phyloP scores from a whole-genome alignment of 2,113 vertebrate species.

The Motacilla alba region DNA sequence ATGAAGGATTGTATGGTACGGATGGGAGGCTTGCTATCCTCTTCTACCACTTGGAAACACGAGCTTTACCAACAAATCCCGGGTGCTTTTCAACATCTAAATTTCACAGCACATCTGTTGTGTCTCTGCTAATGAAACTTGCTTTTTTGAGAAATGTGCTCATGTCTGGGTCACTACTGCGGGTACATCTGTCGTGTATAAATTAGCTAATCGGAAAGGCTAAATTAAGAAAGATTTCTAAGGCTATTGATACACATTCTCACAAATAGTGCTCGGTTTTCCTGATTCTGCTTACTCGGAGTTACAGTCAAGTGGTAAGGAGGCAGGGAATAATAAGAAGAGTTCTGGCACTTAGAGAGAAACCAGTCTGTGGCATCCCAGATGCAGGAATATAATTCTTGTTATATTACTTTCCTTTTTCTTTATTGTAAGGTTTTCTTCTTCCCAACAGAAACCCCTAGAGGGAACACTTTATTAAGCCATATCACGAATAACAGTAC shows the following conservation, averaged over 20 bases:
- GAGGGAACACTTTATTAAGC: slow-evolving; percentile 46
- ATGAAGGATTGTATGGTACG: neutral
- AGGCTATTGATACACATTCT: neutral
- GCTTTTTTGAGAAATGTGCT: neutral
- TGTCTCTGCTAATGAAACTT: neutral
- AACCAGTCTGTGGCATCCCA: neutral
- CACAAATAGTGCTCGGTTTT: neutral
- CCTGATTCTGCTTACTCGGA: neutral
- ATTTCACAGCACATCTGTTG: slow-evolving; percentile 23
- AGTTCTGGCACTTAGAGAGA: neutral
- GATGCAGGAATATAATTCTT: neutral
- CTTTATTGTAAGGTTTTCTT: neutral
- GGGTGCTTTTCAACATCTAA: neutral
- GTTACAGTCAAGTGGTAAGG: neutral
- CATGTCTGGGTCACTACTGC: neutral
- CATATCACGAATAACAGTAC: neutral
- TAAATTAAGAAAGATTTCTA: neutral
- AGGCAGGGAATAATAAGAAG: neutral
- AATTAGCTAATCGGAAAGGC: neutral
- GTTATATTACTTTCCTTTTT: neutral
- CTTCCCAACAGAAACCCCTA: neutral
- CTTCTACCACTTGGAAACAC: neutral
- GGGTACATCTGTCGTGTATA: neutral
- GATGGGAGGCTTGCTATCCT: neutral
- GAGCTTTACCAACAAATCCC: neutral